Base-by-base conservation (phyloP, 53 echinoderm and acorn worm species). In the Holothuria leucospilota region DNA sequence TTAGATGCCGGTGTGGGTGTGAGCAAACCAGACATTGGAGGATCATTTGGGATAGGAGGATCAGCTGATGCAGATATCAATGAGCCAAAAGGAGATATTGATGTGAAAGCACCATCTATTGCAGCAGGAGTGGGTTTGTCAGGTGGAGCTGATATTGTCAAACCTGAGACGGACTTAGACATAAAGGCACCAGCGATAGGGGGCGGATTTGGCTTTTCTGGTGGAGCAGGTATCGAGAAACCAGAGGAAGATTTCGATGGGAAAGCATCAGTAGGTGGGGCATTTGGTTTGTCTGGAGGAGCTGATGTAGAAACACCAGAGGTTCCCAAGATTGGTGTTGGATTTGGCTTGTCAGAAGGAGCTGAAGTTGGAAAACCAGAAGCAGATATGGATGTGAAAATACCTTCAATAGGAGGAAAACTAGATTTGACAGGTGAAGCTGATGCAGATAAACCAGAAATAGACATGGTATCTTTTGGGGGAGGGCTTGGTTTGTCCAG, bases 171-270 rank as follows among this genome's bases (percentile, higher is more conserved):
- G 8, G 88, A 92, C 30, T 56, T 94, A 10, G 66, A 69, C 86
- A 63, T 86, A 40, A 87, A 88, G 72, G 85, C 64, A 30, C 90
- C 95, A 20, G 10, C 59, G 23, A 26, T 80, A 7, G 24, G 13
- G 25, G 80, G 80, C 25, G 78, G 78, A 16, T 60, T 80, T 30
- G 61, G 80, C 28, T 80, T 80, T 58, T 59, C 80, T 30, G 29
- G 15, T 59, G 84, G 84, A 64, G 80, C 63, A 85, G 91, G 85
- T 30, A 67, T 89, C 5, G 77, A 93, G 63, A 69, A 66, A 68
- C 93, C 93, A 65, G 89, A 85, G 56, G n/a, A 29, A 18, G 80
- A 86, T 52, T 84, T 78, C 26, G 85, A 91, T 59, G 41, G 39
- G 13, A 39, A 20, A 71, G 20, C 41, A 40, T 56, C 56, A 56